Conservation (phyloP, 2,888 invertebrate genomes). For the Luffia ferchaultella region DNA sequence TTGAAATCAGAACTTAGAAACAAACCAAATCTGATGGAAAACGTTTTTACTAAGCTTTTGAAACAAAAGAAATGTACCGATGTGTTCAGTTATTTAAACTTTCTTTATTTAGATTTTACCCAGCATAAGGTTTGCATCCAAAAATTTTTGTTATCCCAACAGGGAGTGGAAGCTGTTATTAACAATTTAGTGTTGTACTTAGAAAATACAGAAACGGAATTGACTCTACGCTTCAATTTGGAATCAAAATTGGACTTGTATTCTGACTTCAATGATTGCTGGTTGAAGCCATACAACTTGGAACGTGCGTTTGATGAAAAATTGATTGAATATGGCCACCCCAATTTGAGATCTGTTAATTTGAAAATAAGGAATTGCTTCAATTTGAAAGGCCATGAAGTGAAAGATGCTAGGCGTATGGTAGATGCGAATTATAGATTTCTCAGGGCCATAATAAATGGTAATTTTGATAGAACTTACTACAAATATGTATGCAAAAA, state of each 20-base stretch:
- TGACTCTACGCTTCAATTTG: neutral
- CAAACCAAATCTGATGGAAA: neutral
- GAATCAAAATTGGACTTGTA: neutral
- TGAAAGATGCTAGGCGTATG: neutral
- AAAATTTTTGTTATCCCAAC: neutral
- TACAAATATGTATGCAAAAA: neutral
- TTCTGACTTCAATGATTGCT: neutral
- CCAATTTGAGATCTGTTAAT: neutral
- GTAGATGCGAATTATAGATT: neutral
- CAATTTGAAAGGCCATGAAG: neutral
- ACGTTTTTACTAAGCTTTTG: neutral
- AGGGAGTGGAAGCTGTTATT: neutral
- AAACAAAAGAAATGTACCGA: neutral
- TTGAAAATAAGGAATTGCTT: neutral
- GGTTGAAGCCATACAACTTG: neutral
- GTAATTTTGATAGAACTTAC: neutral
- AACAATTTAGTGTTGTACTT: neutral
- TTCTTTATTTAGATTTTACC: neutral
- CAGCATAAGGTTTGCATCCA: neutral
- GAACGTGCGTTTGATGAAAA: neutral
- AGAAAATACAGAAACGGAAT: neutral
- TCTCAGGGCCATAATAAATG: neutral
- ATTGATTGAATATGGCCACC: neutral
- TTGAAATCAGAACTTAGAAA: neutral
- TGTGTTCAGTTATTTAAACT: neutral